Base-by-base conservation (phyloP, 2,888 invertebrate species). In the Tyria jacobaeae region DNA sequence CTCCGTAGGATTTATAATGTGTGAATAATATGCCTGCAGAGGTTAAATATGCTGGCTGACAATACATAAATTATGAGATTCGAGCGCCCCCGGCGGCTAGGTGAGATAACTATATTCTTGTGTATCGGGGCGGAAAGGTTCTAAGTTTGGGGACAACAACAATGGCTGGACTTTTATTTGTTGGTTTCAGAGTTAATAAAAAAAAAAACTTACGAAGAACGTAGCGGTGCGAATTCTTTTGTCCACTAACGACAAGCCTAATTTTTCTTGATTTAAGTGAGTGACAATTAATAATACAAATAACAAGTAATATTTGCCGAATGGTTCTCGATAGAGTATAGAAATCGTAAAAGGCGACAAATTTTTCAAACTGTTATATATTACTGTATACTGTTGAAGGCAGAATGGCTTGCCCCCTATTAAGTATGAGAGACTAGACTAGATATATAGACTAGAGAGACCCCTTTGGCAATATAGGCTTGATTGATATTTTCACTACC, bases 41-140 rank as follows among this genome's bases (percentile, higher is more conserved):
- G 87, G 88, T 89, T 92, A 91, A 92, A 92, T 91, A 92, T 89
- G 86, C 75, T 71, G 72, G 81, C 82, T 88, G 91, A 90, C 91
- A 91, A 91, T 89, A 92, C 90, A 91, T 92, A 92, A 91, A 92
- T 92, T 92, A 92, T 88, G 85, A 84, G 80, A 81, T 86, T 80
- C 80, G 60, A 78, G 66, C 71, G 68, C 72, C 73, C 70, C 71
- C 74, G 74, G 68, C 71, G 73, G 70, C 81, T 85, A 85, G 83
- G 85, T 87, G 71, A 83, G 89, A 90, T 90, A 91, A 87, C 90
- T 91, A 89, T 89, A 89, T 87, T 83, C 86, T 82, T 89, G 91
- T 88, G 88, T 87, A 91, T 86, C 88, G 86, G 84, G 59, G 77
- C 75, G 91, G 90, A 92, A 92, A 89, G 82, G 83, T 86, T 80